Base-by-base conservation (phyloP, 1,140 invertebrate genomes). In the Drosophila truncata region DNA sequence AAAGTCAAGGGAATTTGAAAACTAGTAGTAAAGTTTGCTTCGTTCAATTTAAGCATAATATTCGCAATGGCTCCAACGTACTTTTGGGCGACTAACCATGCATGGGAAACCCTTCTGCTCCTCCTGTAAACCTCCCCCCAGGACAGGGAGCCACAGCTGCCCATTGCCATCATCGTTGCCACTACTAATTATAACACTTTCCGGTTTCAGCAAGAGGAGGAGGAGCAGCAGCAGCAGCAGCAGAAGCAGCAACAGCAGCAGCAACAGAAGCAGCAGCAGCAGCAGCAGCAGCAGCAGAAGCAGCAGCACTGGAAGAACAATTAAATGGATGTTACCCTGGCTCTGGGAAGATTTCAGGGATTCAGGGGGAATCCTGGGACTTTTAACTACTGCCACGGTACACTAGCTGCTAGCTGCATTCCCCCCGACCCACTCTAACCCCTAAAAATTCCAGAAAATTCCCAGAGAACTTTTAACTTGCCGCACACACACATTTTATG, bases 121-220 rank as follows among this genome's bases (percentile, higher is more conserved):
- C 33, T n/a, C 3, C 16, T 23, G 10, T 8, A 35, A 0, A 20
- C 1, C 18, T 8, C 7, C 9, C 33, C 31, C 29, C 27, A 8
- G 47, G 47, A 18, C 27, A 7, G n/a, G n/a, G 47, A 27, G 52
- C 52, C 52, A 54, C 52, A 54, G 52, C 57, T 44, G 55, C 35
- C 61, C 65, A 69, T 46, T 31, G n/a, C 27, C 33, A 60, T 50
- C 59, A 73, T 57, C 60, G 49, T 69, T 82, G 77, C 49, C 64
- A 79, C 64, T 71, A 84, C 82, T 84, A 85, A 85, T 84, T 84
- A 84, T 84, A 85, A 86, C 78, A 86, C 78, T 81, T 85, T 70
- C 35, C 35, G 47, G 49, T 33, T 39, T 58, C 58, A 6, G 27
- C 7, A 29, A 29, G 27, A 8, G 27, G 27, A 29, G 27, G 6